Evolutionary conservation across 92 coral and sea anemone genomes (phyloP), one percentile per base, ranked within the genome.

Genomic region (Epizoanthus fatuus): DNA sequence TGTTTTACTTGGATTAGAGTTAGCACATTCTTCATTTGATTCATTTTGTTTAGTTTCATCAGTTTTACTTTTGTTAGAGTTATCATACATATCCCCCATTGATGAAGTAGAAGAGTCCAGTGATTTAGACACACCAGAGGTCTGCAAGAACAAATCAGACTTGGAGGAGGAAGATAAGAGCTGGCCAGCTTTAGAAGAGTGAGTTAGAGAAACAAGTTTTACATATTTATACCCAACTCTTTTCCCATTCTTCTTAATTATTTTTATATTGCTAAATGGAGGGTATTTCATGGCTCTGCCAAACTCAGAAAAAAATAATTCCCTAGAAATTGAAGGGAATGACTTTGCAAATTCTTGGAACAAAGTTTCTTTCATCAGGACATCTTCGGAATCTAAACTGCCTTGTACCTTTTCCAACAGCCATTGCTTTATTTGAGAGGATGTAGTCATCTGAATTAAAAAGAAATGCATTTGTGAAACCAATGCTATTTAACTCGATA

Each of bases 371-470:
- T 71, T 71, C 52, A 25, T 38, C 25, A 71, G 49, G 15, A 52
- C 16, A 51, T 71, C 76, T 12, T 52, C 51, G 20, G 59, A 35
- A 22, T 71, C 51, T 51, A 57, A 13, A 7, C 58, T 71, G 8
- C 58, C 57, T 52, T 71, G 25, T 71, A 71, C 38, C 59, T 49
- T 71, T 45, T 71, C 66, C 29, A 38, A 20, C 51, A 12, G 51
- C 59, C 76, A 51, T 11, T 40, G 20, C 20, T 71, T 20, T 42
- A 49, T 16, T 47, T 8, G 20, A 12, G 20, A 17, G 49, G 76
- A 22, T 17, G 35, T 45, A 16, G 76, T 71, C 76, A 71, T 71
- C 60, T 71, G 76, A 71, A 71, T 45, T 57, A 71, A 71, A 42
- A 71, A 42, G 13, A 20, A 71, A n/a, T 45, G 51, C 63, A 71